Evolutionary conservation across 2,113 vertebrate genomes (phyloP), one percentile per base, ranked within the genome.

Genomic region (Poeciliopsis occidentalis): DNA sequence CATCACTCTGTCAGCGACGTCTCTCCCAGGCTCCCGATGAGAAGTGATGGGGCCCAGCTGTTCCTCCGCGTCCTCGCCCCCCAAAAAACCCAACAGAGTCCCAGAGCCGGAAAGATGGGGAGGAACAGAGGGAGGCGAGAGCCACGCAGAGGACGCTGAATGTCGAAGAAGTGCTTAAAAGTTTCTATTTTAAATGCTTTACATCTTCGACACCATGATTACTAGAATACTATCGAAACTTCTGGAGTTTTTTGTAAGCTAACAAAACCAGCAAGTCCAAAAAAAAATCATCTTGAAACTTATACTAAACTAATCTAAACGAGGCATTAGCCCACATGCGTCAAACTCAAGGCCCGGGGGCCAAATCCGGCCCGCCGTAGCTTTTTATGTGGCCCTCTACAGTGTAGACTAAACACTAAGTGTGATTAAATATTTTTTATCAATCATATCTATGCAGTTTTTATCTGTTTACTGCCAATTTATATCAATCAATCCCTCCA

Each of bases 1-100:
- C 94, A 97, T 98, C 97, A 98, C 96, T 99, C 96, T 98, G 97
- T 98, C 97, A 98, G 94, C 94, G 84, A 87, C 88, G 82, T 97
- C 96, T 97, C 94, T 96, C 95, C 94, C 95, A 96, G 95, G 95
- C 94, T 95, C 86, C 84, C 96, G 87, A 97, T 96, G 95, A 96
- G 95, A 97, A 98, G 97, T 97, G 97, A 99, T 97, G 95, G 96
- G 94, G 89, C 95, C 96, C 97, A 98, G 96, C 96, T 98, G 96
- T 97, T 97, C 94, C 90, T 17, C 90, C 73, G 79, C 89, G 89
- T 91, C 92, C 92, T 90, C 88, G 88, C 88, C 93, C 87, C 75
- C 83, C 34, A 11, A 37, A 87, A 90, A 57, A 24, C 51, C 79
- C 19, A 11, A 87, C 44, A 37, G 74, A 70, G 76, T 84, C 60